Evolutionary conservation across 2,113 vertebrate species (phyloP).

Genomic region (Nannobrachium achirus): DNA sequence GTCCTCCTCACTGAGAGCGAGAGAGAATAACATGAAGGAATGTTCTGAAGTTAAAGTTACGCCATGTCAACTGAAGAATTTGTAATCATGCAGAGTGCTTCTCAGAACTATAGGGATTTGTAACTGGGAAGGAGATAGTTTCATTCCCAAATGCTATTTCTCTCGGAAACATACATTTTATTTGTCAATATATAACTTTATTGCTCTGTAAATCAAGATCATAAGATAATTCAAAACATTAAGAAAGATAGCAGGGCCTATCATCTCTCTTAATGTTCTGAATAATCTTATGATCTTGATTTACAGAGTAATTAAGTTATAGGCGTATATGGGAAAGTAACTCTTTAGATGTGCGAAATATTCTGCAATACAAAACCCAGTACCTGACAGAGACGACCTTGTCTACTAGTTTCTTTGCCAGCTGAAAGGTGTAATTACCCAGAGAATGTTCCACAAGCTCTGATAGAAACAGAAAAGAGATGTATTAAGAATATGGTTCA

Average conservation of each 20-base stretch:
- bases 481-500: not conserved
- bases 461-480: slow-evolving; percentile 58
- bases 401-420: slow-evolving; percentile 86
- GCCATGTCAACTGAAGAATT: too few relatives aligned
- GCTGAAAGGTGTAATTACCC: slow-evolving; percentile 82
- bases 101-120: not conserved
- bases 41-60: not conserved
- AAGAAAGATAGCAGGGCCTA: not conserved
- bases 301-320: too few relatives aligned
- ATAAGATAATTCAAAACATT: too few relatives aligned
- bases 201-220: too few relatives aligned
- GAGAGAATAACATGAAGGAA: not conserved
- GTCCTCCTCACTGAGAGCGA: slow-evolving; percentile 82
- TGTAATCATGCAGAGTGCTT: not conserved
- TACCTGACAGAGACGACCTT: slow-evolving; percentile 89
- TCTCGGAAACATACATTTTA: too few relatives aligned
- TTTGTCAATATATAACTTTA: too few relatives aligned
- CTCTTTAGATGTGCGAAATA: not conserved
- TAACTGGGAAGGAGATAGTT: not conserved
- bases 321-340: not conserved
- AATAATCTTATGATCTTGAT: too few relatives aligned
- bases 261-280: too few relatives aligned
- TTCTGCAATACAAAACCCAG: not conserved
- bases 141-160: not conserved
- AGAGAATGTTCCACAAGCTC: slow-evolving; percentile 84